A percentile compares a stretch with the other conserved stretches of the same genome.
Evolutionary conservation across 2,113 vertebrate species (phyloP).

Genomic region (Ictidomys tridecemlineatus): DNA sequence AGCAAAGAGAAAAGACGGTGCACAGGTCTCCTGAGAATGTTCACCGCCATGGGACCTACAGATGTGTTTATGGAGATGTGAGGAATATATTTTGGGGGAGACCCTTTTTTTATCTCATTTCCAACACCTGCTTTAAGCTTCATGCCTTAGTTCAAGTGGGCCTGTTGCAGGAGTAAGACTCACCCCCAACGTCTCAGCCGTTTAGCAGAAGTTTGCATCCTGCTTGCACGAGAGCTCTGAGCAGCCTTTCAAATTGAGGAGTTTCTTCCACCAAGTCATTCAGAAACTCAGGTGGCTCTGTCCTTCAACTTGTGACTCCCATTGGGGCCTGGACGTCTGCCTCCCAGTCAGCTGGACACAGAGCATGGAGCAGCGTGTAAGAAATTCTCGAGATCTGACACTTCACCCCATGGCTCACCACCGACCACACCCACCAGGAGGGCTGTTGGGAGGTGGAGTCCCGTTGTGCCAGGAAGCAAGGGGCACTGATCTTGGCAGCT

Average conservation of each 20-base stretch:
- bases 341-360: background rate
- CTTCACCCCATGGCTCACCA: fast-evolving
- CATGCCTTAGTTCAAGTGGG: background rate
- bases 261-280: background rate
- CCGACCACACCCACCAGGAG: background rate
- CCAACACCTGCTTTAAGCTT: background rate
- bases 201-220: background rate
- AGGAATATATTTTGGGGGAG: background rate
- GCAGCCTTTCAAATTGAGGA: background rate
- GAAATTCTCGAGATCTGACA: background rate
- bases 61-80: background rate
- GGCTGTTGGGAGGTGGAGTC: background rate
- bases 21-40: background rate
- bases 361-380: background rate
- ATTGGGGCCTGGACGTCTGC: background rate
- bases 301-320: background rate
- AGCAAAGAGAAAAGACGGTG: background rate
- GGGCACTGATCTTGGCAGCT: background rate
- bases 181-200: background rate
- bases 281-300: background rate
- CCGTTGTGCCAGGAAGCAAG: background rate
- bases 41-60: background rate
- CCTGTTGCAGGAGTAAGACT: background rate
- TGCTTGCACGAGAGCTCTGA: background rate
- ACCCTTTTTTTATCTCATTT: background rate